A percentile compares a stretch with the other conserved stretches of the same genome.
phyloP scores from a whole-genome alignment of 2,797 vertebrate genomes.

The Remorina albescens region DNA sequence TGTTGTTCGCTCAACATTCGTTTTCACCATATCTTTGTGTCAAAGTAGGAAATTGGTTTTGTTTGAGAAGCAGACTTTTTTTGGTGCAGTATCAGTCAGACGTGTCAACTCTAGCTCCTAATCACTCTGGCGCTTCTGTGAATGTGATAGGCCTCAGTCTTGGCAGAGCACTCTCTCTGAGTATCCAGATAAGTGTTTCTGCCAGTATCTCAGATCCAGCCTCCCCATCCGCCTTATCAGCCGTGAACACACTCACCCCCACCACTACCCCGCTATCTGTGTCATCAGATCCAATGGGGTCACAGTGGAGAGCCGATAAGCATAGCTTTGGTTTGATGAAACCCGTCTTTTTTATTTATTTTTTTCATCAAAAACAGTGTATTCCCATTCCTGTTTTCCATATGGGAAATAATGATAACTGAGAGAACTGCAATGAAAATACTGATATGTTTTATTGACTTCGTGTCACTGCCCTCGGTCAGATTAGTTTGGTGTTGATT shows the following conservation, averaged over 20 bases:
- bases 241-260: constrained; percentile 76
- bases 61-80: constrained; percentile 61
- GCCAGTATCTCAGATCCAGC: constrained; percentile 67
- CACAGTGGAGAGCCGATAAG: constrained; percentile 71
- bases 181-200: constrained; percentile 68
- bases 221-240: constrained; percentile 78
- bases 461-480: constrained; percentile 13
- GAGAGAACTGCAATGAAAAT: constrained; percentile 24
- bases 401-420: constrained; percentile 39
- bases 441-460: constrained; percentile 47
- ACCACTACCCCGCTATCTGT: constrained; percentile 72
- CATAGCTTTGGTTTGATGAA: constrained; percentile 65
- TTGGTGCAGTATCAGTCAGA: constrained; percentile 61
- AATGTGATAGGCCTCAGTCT: constrained; percentile 62
- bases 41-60: constrained; percentile 74
- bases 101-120: constrained; percentile 47
- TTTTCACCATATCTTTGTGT: constrained; percentile 66
- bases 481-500: constrained; percentile 14
- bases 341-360: constrained; percentile 51
- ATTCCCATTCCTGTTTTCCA: constrained; percentile 55
- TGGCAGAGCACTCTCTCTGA: constrained; percentile 58
- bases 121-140: constrained; percentile 50
- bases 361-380: constrained; percentile 61
- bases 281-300: constrained; percentile 81
- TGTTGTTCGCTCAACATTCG: constrained; percentile 35